Evolutionary conservation across 1,140 invertebrate genomes (phyloP).

Genomic region (Fopius arisanus): DNA sequence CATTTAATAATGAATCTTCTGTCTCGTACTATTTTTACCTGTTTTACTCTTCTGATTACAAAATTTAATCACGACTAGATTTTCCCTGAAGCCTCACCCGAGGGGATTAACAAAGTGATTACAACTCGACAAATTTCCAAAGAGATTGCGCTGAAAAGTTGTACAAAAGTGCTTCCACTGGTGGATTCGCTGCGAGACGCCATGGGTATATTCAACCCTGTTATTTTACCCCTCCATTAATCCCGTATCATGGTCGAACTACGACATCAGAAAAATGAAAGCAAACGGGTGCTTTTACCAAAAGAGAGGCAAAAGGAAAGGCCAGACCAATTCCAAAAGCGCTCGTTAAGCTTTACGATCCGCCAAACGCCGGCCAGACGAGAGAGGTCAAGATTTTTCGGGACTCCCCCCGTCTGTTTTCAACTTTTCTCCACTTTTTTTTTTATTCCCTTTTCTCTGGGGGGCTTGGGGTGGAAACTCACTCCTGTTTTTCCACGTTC

Average conservation of each 20-base stretch:
- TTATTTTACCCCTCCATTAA: not conserved
- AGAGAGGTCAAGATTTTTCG: constrained; percentile 51
- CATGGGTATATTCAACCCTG: not conserved
- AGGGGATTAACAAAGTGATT: not conserved
- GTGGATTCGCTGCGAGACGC: not conserved
- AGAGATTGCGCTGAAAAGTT: not conserved
- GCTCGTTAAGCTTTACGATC: constrained; percentile 49
- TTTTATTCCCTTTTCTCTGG: not conserved
- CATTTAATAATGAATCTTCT: too few relatives aligned
- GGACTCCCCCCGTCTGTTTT: not conserved
- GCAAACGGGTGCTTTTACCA: constrained; percentile 31
- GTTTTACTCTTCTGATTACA: not conserved
- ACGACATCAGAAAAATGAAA: not conserved
- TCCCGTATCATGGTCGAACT: not conserved
- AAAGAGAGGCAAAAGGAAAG: constrained; percentile 45
- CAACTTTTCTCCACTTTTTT: not conserved
- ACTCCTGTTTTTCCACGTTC: not conserved
- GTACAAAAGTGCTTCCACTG: not conserved
- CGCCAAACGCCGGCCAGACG: constrained; percentile 23
- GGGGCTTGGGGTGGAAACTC: not conserved
- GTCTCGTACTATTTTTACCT: too few relatives aligned
- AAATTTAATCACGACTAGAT: not conserved
- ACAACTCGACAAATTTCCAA: not conserved
- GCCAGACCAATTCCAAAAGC: constrained; percentile 48
- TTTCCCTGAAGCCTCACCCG: not conserved